A percentile compares a stretch with the other conserved stretches of the same genome.
Conservation (phyloP, 2,888 invertebrate species). For the Bimastos eiseni region DNA sequence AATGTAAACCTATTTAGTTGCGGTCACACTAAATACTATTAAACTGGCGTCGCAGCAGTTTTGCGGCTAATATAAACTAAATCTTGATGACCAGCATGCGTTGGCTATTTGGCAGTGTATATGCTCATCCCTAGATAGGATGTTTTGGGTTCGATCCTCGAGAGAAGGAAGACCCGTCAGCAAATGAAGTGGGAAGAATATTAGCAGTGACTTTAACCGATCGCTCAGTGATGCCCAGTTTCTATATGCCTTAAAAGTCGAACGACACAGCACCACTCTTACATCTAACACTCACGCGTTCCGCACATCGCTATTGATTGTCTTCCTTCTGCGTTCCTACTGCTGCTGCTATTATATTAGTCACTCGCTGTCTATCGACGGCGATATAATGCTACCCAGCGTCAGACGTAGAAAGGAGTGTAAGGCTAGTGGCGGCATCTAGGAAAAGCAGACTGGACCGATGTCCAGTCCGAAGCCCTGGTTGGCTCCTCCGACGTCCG, state of each 20-base stretch:
- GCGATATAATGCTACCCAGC: neutral
- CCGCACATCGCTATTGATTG: neutral
- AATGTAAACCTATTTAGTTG: neutral
- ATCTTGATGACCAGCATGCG: neutral
- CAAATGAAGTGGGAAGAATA: neutral
- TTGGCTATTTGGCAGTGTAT: neutral
- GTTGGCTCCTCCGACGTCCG: slow-evolving; percentile 75
- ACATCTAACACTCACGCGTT: neutral
- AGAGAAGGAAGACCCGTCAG: neutral
- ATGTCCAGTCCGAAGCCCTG: slow-evolving; percentile 83
- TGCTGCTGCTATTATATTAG: neutral
- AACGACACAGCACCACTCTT: neutral
- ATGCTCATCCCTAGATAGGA: neutral
- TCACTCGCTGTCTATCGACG: neutral
- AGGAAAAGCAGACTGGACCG: slow-evolving; percentile 79
- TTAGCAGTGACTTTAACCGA: neutral
- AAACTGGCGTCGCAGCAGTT: neutral
- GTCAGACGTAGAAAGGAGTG: neutral
- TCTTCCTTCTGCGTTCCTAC: neutral
- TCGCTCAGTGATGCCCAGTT: neutral
- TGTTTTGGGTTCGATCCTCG: neutral
- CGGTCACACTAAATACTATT: neutral
- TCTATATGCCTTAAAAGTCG: neutral
- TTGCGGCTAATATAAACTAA: neutral
- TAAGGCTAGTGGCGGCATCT: neutral